Percentiles rank a stretch among this genome's conserved stretches.
phyloP scores from a whole-genome alignment of 2,113 vertebrate species.

The Seriola dumerili region DNA sequence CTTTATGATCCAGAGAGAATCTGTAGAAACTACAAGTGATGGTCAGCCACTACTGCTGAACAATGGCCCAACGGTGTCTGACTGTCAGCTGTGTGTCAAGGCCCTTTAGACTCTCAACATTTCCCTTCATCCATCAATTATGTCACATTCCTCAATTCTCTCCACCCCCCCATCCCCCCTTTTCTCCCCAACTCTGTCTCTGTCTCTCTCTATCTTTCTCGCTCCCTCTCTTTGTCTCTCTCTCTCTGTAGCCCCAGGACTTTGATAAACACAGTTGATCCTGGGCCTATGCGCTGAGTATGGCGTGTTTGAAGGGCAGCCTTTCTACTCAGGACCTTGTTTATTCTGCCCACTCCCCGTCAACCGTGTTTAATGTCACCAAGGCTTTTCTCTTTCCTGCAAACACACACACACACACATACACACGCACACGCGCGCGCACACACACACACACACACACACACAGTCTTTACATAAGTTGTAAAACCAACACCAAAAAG shows the following conservation, averaged over 20 bases:
- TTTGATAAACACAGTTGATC: slow-evolving; percentile 80
- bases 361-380: slow-evolving; percentile 83
- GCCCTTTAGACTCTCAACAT: not conserved
- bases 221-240: slow-evolving; percentile 50
- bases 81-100: not conserved
- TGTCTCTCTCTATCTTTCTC: not conserved
- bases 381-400: slow-evolving; percentile 65
- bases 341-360: slow-evolving; percentile 78
- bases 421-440: slow-evolving; percentile 41
- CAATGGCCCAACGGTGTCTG: no score
- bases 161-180: not conserved
- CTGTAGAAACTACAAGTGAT: not conserved
- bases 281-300: slow-evolving; percentile 69
- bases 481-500: slow-evolving; percentile 42
- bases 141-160: slow-evolving; percentile 12
- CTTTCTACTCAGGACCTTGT: slow-evolving; percentile 75
- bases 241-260: slow-evolving; percentile 58
- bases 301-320: slow-evolving; percentile 72
- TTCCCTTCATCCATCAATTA: slow-evolving; percentile 30
- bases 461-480: slow-evolving; percentile 70
- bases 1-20: not conserved
- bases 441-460: slow-evolving; percentile 18
- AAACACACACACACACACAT: slow-evolving; percentile 40
- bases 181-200: not conserved
- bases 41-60: not conserved